These are phyloP conservation scores for Marcusenius ussheri DNA, from an alignment of 2,113 vertebrate species.

Conservation along the genomic window DNA sequence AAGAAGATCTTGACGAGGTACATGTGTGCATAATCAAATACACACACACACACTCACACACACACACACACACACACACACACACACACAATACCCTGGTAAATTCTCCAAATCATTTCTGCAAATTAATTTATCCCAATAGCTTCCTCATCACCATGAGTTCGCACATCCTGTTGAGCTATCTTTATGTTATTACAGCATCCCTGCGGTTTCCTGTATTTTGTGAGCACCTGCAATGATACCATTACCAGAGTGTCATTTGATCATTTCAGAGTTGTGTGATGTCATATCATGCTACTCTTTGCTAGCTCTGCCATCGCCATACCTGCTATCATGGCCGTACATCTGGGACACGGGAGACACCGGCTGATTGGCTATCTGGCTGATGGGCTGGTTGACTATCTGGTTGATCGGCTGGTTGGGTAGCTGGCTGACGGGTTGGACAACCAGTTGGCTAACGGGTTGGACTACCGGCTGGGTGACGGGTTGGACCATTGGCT, in stretches of 20 bases:
- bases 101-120: neutral
- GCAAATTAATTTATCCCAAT: neutral
- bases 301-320: neutral
- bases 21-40: neutral
- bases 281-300: neutral
- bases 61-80: too few relatives aligned
- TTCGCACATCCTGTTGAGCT: neutral
- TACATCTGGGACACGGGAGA: slow-evolving; percentile 72
- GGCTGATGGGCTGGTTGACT: slow-evolving; percentile 34
- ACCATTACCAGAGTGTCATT: neutral
- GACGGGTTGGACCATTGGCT: slow-evolving; percentile 27
- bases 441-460: slow-evolving; percentile 42
- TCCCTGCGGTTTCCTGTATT: neutral
- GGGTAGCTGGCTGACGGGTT: slow-evolving; percentile 38
- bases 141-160: neutral
- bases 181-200: neutral
- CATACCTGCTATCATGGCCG: slow-evolving; percentile 91
- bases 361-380: slow-evolving; percentile 42
- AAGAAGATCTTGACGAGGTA: neutral
- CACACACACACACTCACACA: neutral
- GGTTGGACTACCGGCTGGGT: slow-evolving; percentile 39
- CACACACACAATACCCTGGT: neutral
- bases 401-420: slow-evolving; percentile 24
- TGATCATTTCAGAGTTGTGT: neutral
- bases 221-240: neutral